phyloP scores from a whole-genome alignment of 2,113 vertebrate genomes.

The Grantiella picta region DNA sequence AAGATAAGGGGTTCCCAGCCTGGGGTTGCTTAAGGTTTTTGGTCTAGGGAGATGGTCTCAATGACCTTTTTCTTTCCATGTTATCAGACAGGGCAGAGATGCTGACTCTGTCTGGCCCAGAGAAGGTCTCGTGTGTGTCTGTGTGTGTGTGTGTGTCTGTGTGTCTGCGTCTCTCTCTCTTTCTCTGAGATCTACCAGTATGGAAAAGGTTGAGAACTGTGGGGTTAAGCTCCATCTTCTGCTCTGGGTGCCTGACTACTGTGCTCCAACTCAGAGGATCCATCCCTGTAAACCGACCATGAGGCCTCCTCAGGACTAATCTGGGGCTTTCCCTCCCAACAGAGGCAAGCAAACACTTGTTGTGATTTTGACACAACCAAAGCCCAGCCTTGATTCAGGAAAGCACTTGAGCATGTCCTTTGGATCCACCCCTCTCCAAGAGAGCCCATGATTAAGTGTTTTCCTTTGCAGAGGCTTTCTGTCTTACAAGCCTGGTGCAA shows the following conservation, averaged over 20 bases:
- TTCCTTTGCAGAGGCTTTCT: slow-evolving; percentile 35
- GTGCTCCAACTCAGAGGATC: slow-evolving; percentile 49
- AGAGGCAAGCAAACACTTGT: slow-evolving; percentile 54
- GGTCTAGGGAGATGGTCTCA: slow-evolving; percentile 1
- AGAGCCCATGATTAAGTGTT: slow-evolving; percentile 26
- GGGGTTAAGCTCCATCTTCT: slow-evolving; percentile 54
- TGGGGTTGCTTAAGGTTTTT: not conserved
- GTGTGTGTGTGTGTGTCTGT: not conserved
- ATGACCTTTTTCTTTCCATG: slow-evolving; percentile 61
- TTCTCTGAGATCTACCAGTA: slow-evolving; percentile 49
- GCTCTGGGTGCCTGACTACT: slow-evolving; percentile 45
- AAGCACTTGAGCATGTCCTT: slow-evolving; percentile 60
- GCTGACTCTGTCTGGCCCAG: slow-evolving; percentile 4
- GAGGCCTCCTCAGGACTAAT: slow-evolving; percentile 41
- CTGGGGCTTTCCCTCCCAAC: slow-evolving; percentile 34
- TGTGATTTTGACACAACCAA: slow-evolving; percentile 42
- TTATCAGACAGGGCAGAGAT: not conserved
- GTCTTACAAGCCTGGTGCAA: not conserved
- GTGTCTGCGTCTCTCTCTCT: slow-evolving; percentile 33
- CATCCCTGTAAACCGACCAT: not conserved
- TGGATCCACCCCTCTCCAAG: not conserved
- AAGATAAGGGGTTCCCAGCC: not conserved
- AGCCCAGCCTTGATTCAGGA: slow-evolving; percentile 34
- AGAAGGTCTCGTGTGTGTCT: not conserved
- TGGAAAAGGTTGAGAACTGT: slow-evolving; percentile 55